Conservation (phyloP, 2,113 vertebrate genomes). For the Dipodomys merriami region DNA sequence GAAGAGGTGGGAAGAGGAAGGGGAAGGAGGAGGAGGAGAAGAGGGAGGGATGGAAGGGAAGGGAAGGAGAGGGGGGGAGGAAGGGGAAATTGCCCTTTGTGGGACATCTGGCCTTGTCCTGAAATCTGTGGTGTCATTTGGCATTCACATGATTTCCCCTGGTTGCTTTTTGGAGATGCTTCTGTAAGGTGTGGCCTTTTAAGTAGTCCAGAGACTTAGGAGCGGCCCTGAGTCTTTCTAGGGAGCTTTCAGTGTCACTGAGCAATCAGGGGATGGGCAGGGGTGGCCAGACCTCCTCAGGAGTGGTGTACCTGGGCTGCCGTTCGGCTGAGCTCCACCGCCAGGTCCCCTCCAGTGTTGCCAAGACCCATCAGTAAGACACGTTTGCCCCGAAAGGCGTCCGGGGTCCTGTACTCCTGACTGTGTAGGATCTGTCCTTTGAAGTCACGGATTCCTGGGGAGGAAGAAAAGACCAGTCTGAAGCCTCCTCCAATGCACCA, state of each 20-base stretch:
- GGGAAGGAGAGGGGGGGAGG: not conserved
- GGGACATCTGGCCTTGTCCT: not conserved
- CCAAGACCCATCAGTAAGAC: conserved; percentile 92
- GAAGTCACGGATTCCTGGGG: conserved; percentile 91
- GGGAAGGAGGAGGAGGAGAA: too few species aligned
- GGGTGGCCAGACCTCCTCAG: not conserved
- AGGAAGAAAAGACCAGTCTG: conserved; percentile 20
- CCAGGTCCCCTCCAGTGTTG: conserved; percentile 92
- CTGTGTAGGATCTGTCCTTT: conserved; percentile 91
- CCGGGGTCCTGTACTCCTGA: conserved; percentile 88
- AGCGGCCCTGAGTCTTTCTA: not conserved
- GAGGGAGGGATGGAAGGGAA: rapidly evolving
- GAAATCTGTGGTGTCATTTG: not conserved
- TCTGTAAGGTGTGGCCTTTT: not conserved
- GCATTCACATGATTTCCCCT: not conserved
- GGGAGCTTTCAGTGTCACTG: not conserved
- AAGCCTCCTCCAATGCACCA: not conserved
- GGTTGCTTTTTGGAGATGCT: not conserved
- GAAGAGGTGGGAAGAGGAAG: not conserved
- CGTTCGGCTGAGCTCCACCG: conserved; percentile 90
- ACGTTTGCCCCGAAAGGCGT: conserved; percentile 87
- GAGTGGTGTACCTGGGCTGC: conserved; percentile 88
- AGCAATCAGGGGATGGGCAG: not conserved
- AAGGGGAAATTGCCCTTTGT: not conserved
- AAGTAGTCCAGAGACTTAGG: not conserved